A percentile compares a stretch with the other conserved stretches of the same genome.
Conservation (phyloP, 64 coral and sea anemone genomes). For the Catalaphyllia jardinei region DNA sequence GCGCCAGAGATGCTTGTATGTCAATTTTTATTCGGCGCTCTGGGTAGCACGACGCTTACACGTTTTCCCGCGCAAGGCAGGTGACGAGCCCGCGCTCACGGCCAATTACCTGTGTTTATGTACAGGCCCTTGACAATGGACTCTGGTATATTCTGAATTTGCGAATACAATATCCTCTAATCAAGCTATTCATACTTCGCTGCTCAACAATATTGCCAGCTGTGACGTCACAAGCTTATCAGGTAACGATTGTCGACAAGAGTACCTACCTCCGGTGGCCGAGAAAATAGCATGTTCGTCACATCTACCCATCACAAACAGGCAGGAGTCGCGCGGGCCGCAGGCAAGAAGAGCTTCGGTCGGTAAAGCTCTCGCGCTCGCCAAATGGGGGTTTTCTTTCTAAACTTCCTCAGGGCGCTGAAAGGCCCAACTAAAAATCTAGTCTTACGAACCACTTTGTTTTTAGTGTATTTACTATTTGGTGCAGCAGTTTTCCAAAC, state of each 20-base stretch:
- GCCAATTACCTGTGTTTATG: conserved; percentile 45
- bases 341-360: conserved; percentile 16
- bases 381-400: conserved; percentile 94
- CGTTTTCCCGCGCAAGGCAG: conserved; percentile 9
- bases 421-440: conserved; percentile 93
- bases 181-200: conserved; percentile 73
- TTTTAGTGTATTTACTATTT: conserved; percentile 91
- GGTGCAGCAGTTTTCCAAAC: conserved; percentile 94
- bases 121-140: conserved; percentile 22
- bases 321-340: conserved; percentile 17
- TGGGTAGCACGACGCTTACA: neutral
- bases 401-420: conserved; percentile 87
- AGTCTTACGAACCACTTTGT: conserved; percentile 76
- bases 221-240: conserved; percentile 90
- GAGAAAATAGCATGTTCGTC: conserved; percentile 58
- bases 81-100: neutral
- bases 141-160: conserved; percentile 33
- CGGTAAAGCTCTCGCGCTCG: conserved; percentile 40
- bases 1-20: neutral
- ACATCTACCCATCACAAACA: conserved; percentile 46
- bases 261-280: conserved; percentile 82
- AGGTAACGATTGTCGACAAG: conserved; percentile 72
- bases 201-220: conserved; percentile 64
- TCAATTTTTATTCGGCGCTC: neutral
- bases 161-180: conserved; percentile 75